phyloP scores from a whole-genome alignment of 2,113 vertebrate species.

The Phaethornis superciliosus region DNA sequence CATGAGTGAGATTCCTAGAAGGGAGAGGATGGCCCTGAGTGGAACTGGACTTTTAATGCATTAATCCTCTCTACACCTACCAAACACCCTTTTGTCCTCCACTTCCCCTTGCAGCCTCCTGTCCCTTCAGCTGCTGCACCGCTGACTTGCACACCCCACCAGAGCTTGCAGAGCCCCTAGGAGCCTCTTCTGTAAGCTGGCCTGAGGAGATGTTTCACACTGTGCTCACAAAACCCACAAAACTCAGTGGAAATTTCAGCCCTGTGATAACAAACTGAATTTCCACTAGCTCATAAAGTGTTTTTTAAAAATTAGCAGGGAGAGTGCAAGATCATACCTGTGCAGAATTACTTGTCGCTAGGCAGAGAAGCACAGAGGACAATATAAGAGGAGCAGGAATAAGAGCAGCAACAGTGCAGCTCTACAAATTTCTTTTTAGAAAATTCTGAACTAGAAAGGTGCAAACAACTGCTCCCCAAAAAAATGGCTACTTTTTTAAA shows the following conservation, averaged over 20 bases:
- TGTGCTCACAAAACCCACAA: constrained; percentile 41
- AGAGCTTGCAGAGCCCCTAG: constrained; percentile 35
- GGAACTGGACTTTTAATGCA: neutral
- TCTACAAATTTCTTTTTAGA: neutral
- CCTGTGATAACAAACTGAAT: constrained; percentile 58
- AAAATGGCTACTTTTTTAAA: neutral
- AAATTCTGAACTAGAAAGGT: neutral
- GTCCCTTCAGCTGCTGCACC: neutral
- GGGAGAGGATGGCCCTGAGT: neutral
- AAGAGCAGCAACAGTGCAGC: neutral
- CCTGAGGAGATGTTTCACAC: constrained; percentile 33
- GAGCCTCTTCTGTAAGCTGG: neutral
- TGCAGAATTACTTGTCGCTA: neutral
- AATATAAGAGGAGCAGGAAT: neutral
- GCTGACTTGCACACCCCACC: constrained; percentile 23
- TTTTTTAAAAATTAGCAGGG: constrained; percentile 27
- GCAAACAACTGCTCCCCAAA: neutral
- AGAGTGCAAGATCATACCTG: constrained; percentile 33
- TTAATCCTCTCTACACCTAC: neutral
- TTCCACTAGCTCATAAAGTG: constrained; percentile 47
- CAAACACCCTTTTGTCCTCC: neutral
- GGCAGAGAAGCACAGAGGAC: neutral
- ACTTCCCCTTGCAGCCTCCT: neutral
- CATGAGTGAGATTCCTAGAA: neutral
- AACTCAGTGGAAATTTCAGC: constrained; percentile 45